These are phyloP conservation scores for Caenorhabditis doughertyi DNA, from an alignment of 2,888 invertebrate species.

Conservation along the genomic window DNA sequence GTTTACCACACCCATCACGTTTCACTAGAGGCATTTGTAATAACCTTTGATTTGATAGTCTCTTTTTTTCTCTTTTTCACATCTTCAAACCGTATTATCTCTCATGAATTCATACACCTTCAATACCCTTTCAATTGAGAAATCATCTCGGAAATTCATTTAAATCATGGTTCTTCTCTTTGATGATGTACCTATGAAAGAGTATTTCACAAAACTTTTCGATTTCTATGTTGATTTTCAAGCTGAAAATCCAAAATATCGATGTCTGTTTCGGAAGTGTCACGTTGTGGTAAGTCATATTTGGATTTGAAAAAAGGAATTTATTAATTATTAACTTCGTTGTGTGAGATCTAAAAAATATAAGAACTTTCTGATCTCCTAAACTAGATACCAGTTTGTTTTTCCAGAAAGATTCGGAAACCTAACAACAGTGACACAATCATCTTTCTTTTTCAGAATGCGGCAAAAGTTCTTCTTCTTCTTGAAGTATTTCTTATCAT, in stretches of 20 bases:
- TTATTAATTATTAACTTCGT: too few species aligned
- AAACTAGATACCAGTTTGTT: too few species aligned
- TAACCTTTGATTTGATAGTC: constrained; percentile 33
- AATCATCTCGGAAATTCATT: background rate
- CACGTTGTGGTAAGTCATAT: constrained; percentile 68
- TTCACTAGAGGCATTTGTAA: constrained; percentile 22
- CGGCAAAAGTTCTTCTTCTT: constrained; percentile 47
- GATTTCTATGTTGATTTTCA: constrained; percentile 69
- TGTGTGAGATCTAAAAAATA: too few species aligned
- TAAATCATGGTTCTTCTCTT: constrained; percentile 55
- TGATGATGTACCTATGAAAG: constrained; percentile 66
- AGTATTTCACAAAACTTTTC: constrained; percentile 68
- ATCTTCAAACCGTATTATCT: background rate
- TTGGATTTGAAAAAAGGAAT: background rate
- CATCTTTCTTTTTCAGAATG: constrained; percentile 56
- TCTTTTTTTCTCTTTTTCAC: background rate
- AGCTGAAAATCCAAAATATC: constrained; percentile 63
- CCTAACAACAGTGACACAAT: too few species aligned
- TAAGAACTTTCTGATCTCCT: too few species aligned
- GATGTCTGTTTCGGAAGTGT: constrained; percentile 58
- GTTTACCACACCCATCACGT: constrained; percentile 30
- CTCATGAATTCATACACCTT: background rate
- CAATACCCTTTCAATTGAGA: background rate
- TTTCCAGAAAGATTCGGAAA: background rate
- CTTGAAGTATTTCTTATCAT: constrained; percentile 55